Base-by-base conservation (phyloP, 2,113 vertebrate species). In the Saccopteryx bilineata region DNA sequence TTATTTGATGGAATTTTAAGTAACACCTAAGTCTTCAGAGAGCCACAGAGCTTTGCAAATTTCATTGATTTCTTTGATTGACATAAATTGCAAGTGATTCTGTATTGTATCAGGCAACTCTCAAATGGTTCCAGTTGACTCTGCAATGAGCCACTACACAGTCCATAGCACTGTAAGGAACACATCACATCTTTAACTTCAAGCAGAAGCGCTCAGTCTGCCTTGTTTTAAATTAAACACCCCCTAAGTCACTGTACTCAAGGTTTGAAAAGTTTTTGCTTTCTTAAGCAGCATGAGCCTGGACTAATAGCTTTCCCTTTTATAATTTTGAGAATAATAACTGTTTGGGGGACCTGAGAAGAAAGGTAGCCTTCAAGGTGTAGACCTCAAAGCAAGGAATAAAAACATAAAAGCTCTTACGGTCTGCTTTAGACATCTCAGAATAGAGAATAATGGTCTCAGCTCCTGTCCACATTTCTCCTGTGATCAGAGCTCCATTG, bases 401-500 rank as follows among this genome's bases (percentile, higher is more conserved):
- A 91, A 97, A 96, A 97, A 96, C 97, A 97, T 97, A 56, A 97
- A 97, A 97, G 97, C 91, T 91, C 91, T 56, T 46, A 52, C 89
- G 95, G 82, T 87, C 79, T 46, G 97, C 91, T 97, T 97, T 97
- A 96, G 96, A 97, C 94, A 97, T 97, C 97, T 97, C 91, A 97
- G 97, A 97, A 82, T 65, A 93, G 89, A 95, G 96, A 96, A 97
- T 96, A 97, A 96, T 96, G 95, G 97, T 91, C 89, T 93, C 94
- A 39, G 96, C 91, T 96, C 93, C 94, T 97, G 96, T 97, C 96
- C 94, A 63, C 93, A 86, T 93, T 95, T 95, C 94, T 96, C 97
- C 97, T 96, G 97, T 96, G 97, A 97, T 96, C 97, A 97, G 91
- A 97, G 96, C 88, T 89, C 91, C 94, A 96, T 97, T 89, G 97